Evolutionary conservation across 2,797 vertebrate genomes (phyloP).

Genomic region (Emys orbicularis): DNA sequence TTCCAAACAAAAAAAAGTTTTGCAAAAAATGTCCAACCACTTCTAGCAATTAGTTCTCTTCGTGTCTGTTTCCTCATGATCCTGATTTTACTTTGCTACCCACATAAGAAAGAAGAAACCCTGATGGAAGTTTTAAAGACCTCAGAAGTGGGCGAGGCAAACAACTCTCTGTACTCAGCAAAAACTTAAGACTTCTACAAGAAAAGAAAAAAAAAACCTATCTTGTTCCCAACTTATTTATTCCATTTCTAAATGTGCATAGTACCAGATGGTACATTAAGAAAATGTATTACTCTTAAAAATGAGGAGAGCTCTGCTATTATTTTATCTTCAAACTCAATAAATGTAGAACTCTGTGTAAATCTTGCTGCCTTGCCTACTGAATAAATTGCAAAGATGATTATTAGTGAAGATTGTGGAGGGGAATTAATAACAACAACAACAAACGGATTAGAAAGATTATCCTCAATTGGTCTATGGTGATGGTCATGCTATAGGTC

Average conservation of each 20-base stretch:
- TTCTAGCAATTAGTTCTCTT: background rate
- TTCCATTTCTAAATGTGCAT: background rate
- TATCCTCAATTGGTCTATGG: background rate
- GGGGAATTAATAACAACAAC: background rate
- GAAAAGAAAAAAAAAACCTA: background rate
- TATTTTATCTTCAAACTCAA: slow-evolving; percentile 35
- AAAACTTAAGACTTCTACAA: background rate
- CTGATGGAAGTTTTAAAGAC: background rate
- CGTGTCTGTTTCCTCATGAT: background rate
- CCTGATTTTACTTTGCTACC: background rate
- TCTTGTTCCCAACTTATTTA: background rate
- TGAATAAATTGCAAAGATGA: slow-evolving; percentile 22
- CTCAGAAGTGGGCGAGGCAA: background rate
- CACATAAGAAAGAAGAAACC: background rate
- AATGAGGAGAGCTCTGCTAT: background rate
- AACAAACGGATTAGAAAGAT: background rate
- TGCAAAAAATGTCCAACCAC: background rate
- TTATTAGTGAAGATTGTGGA: background rate
- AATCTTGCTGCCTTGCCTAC: background rate
- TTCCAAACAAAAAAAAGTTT: background rate
- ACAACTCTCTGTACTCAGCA: background rate
- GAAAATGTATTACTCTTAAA: background rate
- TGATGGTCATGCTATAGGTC: background rate
- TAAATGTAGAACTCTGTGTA: background rate
- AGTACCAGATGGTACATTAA: background rate